Evolutionary conservation across 2,113 vertebrate genomes (phyloP), one percentile per base, ranked within the genome.

Genomic region (Chloroceryle aenea): DNA sequence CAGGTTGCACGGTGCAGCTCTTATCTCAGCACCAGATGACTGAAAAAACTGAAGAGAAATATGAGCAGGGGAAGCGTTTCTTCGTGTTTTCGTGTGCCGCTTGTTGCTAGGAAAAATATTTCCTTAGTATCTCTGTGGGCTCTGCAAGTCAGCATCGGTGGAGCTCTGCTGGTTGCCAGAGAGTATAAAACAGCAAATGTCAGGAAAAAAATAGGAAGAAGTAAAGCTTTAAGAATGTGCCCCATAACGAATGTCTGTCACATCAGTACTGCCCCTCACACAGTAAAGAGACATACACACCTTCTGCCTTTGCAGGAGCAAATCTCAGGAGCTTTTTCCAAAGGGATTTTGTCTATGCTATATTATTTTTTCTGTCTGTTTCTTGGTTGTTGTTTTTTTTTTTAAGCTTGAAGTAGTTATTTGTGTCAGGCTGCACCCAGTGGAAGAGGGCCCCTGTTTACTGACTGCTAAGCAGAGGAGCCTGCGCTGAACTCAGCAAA

Each of bases 21-120:
- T 95, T 97, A 96, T 92, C 95, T 95, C 79, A 38, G 90, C 85
- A 74, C 47, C 90, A 94, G 92, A 71, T 47, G 89, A 94, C 66
- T 10, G 2, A 82, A 89, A 96, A 94, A 86, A 34, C 36, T 7
- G 14, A 93, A 80, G 85, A 91, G 94, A 96, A 97, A 94, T 29
- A 14, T 0, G 42, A 95, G 89, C 62, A 76, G 81, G 74, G 75
- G 86, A 94, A 97, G 89, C 10, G 0, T 73, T 92, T 92, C 92
- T 93, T 36, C 14, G 0, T 93, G 92, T 92, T 96, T 96, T 97
- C 5, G 1, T 84, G 83, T 9, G 73, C 90, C 0, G 10, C 69
- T 92, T 89, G 96, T 96, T 97, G 94, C 96, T 96, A 97, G 89
- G 97, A 97, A 97, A 97, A 97, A 97, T 95, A 97, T 96, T 97